Percentiles rank a stretch among this genome's conserved stretches.
Evolutionary conservation across 2,888 invertebrate species (phyloP).

Genomic region (Epirrita christyi): DNA sequence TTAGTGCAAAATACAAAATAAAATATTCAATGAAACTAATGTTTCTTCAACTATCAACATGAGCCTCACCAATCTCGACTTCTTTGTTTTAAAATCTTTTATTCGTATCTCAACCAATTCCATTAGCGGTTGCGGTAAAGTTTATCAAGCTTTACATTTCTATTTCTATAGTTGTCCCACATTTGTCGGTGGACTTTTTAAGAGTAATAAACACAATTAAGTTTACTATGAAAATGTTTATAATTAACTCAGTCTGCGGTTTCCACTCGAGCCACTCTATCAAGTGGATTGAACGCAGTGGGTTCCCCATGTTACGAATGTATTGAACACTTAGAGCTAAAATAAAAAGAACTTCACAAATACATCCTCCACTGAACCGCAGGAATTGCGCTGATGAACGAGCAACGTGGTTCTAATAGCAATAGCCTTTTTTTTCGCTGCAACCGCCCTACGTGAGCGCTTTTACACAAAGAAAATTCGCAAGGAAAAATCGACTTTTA

Average conservation of each 20-base stretch:
- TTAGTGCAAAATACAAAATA: neutral
- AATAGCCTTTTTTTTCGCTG: conserved; percentile 61
- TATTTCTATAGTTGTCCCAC: no score
- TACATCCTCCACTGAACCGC: conserved; percentile 64
- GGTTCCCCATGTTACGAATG: conserved; percentile 69
- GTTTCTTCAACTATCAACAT: conserved; percentile 1
- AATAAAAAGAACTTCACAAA: conserved; percentile 68
- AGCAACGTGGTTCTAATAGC: conserved; percentile 73
- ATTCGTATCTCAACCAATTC: conserved; percentile 55
- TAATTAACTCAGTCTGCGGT: conserved; percentile 54
- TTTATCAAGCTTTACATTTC: conserved; percentile 56
- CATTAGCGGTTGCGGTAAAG: conserved; percentile 60
- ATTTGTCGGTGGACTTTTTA: conserved; percentile 45
- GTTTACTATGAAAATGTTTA: conserved; percentile 47
- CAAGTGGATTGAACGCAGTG: conserved; percentile 63
- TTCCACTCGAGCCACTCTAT: conserved; percentile 61
- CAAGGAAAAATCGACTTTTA: conserved; percentile 40
- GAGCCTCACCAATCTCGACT: conserved; percentile 13
- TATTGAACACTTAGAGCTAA: conserved; percentile 73
- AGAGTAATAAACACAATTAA: conserved; percentile 46
- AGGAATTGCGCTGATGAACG: conserved; percentile 76
- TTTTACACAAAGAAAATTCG: conserved; percentile 56
- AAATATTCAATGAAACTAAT: conserved; percentile 12
- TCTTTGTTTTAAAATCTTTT: conserved; percentile 52
- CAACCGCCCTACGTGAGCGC: conserved; percentile 50